Base-by-base conservation (phyloP, 1,140 invertebrate species). In the Oreohelix idahoensis region DNA sequence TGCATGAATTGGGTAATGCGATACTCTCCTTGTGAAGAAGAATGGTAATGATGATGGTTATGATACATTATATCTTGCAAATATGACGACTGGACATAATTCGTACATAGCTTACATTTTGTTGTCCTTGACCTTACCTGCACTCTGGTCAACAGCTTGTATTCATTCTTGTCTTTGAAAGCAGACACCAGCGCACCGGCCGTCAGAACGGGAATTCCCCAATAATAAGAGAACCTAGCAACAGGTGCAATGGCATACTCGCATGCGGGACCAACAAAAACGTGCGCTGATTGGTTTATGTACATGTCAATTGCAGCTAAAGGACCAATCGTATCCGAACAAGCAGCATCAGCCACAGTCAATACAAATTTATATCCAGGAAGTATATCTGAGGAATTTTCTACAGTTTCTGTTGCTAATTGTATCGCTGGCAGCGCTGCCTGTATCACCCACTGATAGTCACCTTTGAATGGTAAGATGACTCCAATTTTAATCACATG, bases 201-300 rank as follows among this genome's bases (percentile, higher is more conserved):
- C 0, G 83, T 86, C 17, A 87, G 49, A 0, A 87, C 74, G 63
- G 86, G 86, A 15, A 87, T 87, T 20, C 71, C 79, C 86, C 86
- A 87, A 20, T 36, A 29, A 45, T 39, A n/a, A 17, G 74, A 75
- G 73, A 88, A 84, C 42, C 97, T 93, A 0, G 96, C 96, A 1
- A 98, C 96, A 0, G 97, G 97, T 0, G 97, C 97, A 80, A 98
- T 94, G 2, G 96, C 97, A 92, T 97, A 98, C 87, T 97, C 96
- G 92, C 97, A 98, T 1, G 97, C 95, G 1, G 97, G 96, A 0
- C 97, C 97, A 88, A 98, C 94, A 89, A 98, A 97, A 0, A 96
- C 96, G 93, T 98, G 96, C 0, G 85, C 89, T 26, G 53, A 82
- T 53, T 87, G 84, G 32, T 89, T 84, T 70, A 90, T 86, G 82